Conservation (phyloP, 2,888 invertebrate genomes). For the Campoplex nolae region DNA sequence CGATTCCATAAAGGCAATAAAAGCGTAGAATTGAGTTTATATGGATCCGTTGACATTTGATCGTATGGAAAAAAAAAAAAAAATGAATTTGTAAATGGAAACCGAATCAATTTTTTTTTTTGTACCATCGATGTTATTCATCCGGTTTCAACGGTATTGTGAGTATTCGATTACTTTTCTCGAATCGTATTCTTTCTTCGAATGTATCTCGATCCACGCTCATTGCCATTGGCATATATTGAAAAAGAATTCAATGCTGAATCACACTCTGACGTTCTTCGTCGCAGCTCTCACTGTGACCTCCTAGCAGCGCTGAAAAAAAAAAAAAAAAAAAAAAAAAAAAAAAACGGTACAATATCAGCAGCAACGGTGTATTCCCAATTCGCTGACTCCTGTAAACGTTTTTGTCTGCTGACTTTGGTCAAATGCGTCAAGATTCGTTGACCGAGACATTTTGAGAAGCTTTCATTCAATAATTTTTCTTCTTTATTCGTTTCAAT, state of each 20-base stretch:
- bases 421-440: background rate
- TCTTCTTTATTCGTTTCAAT: background rate
- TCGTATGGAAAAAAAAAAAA: background rate
- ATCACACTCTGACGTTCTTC: conserved; percentile 32
- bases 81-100: background rate
- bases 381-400: conserved; percentile 5
- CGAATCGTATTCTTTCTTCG: conserved; percentile 20
- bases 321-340: conserved; percentile 54
- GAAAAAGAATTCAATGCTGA: conserved; percentile 12
- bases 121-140: background rate
- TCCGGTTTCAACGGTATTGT: background rate
- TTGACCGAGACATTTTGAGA: background rate
- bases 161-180: conserved; percentile 11
- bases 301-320: conserved; percentile 44
- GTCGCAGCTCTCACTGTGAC: conserved; percentile 24
- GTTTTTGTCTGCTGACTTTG: background rate
- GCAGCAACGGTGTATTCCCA: conserved; percentile 25
- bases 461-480: background rate
- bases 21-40: background rate
- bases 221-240: conserved; percentile 22
- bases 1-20: background rate
- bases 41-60: background rate
- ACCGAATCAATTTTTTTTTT: background rate
- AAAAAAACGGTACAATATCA: conserved; percentile 36
- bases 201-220: background rate